Base-by-base conservation (phyloP, 2,888 invertebrate species). In the Polydesmus complanatus region DNA sequence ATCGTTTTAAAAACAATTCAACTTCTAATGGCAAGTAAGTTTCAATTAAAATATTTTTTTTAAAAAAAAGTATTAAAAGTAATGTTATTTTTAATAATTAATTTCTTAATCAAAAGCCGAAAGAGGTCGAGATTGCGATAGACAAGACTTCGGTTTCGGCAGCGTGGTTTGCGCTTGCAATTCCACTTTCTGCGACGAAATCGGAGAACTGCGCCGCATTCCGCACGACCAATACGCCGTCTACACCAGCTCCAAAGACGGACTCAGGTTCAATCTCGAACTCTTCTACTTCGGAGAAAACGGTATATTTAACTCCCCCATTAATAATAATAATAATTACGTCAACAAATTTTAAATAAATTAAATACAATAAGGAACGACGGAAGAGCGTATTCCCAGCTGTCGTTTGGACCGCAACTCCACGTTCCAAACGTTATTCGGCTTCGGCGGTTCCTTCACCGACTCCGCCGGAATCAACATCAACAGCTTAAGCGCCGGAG, bases 371-470 rank as follows among this genome's bases (percentile, higher is more conserved):
- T 37, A 5, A 37, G 37, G 37, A 8, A 37, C 37, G 14, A 37
- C 37, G 5, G 37, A 37, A 37, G 37, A 37, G 14, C 37, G 37
- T 8, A 37, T 37, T 37, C 37, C 37, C 5, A 37, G 8, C 5
- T 37, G 37, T 14, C 37, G 37, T 8, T 37, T 37, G 14, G 27
- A 37, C 21, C 3, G 37, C 3, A 26, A 56, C 14, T 19, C 1
- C 27, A 56, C 27, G n/a, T 26, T 27, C 68, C 92, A 92, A 73
- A 76, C 69, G 26, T 84, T 93, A 22, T 72, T 81, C 64, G 92
- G 92, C 0, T 93, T 88, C 71, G 93, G 93, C 0, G 91, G 88
- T 0, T 87, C 91, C 0, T 86, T 92, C 63, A 92, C 92, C n/a
- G 80, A 80, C 69, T 72, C 79, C 8, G 76, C 80, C 1, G 83